Percentiles rank a stretch among this genome's conserved stretches.
Evolutionary conservation across 2,113 vertebrate species (phyloP).

Genomic region (Tringa solitaria): DNA sequence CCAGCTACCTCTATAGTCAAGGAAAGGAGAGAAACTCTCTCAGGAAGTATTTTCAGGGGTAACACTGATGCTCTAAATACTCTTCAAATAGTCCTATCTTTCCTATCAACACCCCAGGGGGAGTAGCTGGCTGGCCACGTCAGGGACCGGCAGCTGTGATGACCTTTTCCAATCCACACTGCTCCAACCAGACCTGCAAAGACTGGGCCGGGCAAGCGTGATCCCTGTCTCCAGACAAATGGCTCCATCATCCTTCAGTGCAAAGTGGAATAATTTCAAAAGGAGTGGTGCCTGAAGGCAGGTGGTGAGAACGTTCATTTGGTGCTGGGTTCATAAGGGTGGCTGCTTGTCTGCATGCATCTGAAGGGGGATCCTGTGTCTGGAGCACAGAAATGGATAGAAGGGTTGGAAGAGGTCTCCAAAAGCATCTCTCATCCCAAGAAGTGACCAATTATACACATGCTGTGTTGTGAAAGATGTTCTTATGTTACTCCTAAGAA

Average conservation of each 20-base stretch:
- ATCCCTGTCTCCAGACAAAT: neutral
- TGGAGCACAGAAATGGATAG: neutral
- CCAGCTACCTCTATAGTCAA: neutral
- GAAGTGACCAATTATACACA: neutral
- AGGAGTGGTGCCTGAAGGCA: neutral
- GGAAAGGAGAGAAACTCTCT: neutral
- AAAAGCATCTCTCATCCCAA: neutral
- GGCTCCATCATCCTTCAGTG: neutral
- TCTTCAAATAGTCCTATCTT: conserved; percentile 25
- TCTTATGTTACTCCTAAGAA: neutral
- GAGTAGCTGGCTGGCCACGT: neutral
- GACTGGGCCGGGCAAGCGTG: neutral
- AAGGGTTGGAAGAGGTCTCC: neutral
- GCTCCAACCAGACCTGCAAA: neutral
- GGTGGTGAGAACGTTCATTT: neutral
- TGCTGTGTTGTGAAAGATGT: neutral
- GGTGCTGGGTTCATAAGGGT: fast-evolving
- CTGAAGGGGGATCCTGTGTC: neutral
- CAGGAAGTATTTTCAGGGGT: neutral
- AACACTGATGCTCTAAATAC: conserved; percentile 47
- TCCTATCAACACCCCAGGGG: fast-evolving
- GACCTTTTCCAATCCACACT: conserved; percentile 28
- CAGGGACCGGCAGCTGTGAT: neutral
- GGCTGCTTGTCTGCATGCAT: neutral
- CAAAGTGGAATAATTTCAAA: neutral